Evolutionary conservation across 2,113 vertebrate species (phyloP), one percentile per base, ranked within the genome.

Genomic region (Triplophysa siluroides): DNA sequence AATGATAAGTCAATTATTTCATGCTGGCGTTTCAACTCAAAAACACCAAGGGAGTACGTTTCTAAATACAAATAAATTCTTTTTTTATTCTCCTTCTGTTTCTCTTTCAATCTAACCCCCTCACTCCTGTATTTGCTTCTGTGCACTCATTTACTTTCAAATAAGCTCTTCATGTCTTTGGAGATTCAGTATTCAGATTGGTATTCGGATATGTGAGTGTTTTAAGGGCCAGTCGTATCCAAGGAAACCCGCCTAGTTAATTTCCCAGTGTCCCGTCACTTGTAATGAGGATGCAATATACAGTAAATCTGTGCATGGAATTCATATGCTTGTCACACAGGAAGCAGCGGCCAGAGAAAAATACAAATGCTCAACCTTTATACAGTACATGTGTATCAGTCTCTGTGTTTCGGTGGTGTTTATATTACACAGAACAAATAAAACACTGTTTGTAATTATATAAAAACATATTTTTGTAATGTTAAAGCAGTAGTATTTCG

Each of bases 201-300:
- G 56, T 73, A 85, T 85, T 82, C 80, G 66, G 81, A 50, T 45
- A 5, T 76, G 58, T 70, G 75, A 41, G 16, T 62, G 72, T 50
- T 79, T 70, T 67, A 79, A 50, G 64, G 77, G 65, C 47, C 72
- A 79, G 62, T 63, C 0, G 77, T 82, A 79, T 67, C 83, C 80
- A 85, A 76, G 80, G 77, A 77, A 82, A 85, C 83, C 33, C 19
- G 10, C 52, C 65, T 8, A 52, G 60, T 66, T 76, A 76, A 80
- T 82, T 80, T 82, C 65, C 78, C 70, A 76, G 63, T 54, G 65
- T 71, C 56, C 21, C 66, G 58, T 54, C 74, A 38, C 79, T 80
- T 62, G 60, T 54, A 77, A 77, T 33, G n/a, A 65, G 43, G 52
- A 13, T 73, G 71, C 24, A 82, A 84, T 76, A 76, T 71, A 64